These are phyloP conservation scores for Diplodus puntazzo DNA, from an alignment of 2,797 vertebrate species.

Conservation along the genomic window DNA sequence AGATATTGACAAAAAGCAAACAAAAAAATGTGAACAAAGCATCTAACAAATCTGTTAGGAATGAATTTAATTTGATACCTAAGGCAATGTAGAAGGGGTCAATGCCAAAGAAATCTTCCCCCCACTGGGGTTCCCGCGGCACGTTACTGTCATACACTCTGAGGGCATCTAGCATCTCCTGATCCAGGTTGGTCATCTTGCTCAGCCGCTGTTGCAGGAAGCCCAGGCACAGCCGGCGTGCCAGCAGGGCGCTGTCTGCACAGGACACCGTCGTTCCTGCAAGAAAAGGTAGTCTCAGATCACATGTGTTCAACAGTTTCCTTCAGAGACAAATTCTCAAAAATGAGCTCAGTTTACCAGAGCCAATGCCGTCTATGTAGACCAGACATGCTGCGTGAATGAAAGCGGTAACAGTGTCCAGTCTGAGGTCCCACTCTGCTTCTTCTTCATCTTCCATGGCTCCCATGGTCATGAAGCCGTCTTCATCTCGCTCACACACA, in stretches of 20 bases:
- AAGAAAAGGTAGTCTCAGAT: neutral
- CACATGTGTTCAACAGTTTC: neutral
- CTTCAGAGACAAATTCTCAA: neutral
- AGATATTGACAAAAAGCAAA: neutral
- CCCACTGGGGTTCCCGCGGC: slow-evolving; percentile 87
- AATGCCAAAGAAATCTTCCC: slow-evolving; percentile 91
- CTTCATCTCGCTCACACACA: slow-evolving; percentile 83
- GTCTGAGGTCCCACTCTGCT: slow-evolving; percentile 69
- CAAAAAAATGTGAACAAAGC: neutral
- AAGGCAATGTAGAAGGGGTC: slow-evolving; percentile 94
- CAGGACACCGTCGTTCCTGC: slow-evolving; percentile 91
- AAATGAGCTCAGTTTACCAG: slow-evolving; percentile 83
- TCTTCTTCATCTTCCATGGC: slow-evolving; percentile 77
- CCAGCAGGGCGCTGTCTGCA: slow-evolving; percentile 82
- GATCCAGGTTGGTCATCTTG: slow-evolving; percentile 83
- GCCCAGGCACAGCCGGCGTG: slow-evolving; percentile 88
- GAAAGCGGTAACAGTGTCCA: slow-evolving; percentile 89
- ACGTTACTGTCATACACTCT: slow-evolving; percentile 89
- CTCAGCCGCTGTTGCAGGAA: slow-evolving; percentile 89
- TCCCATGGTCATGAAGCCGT: slow-evolving; percentile 77
- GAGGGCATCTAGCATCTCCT: slow-evolving; percentile 87
- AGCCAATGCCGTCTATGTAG: slow-evolving; percentile 95
- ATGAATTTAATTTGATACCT: slow-evolving; percentile 77
- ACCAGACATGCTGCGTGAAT: slow-evolving; percentile 96
- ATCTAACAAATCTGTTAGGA: neutral